These are phyloP conservation scores for Oreochromis mossambicus DNA, from an alignment of 2,797 vertebrate species.

Conservation along the genomic window DNA sequence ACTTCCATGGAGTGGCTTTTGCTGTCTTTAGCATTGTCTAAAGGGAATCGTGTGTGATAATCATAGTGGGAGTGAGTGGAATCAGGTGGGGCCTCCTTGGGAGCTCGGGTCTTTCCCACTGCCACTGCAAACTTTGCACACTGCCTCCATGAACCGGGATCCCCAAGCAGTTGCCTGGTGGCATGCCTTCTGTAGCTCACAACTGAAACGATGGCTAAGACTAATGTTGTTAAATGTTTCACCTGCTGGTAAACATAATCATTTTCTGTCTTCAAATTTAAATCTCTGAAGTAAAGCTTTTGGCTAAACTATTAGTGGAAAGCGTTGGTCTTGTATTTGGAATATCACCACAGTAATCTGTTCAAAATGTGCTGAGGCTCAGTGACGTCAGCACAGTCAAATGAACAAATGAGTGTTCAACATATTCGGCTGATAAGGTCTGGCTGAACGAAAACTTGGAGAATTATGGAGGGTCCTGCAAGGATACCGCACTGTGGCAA, in stretches of 20 bases:
- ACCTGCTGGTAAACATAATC: accelerated
- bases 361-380: neutral
- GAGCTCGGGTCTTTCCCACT: neutral
- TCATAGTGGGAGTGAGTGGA: neutral
- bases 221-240: neutral
- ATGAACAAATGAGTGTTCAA: neutral
- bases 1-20: neutral
- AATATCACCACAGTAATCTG: neutral
- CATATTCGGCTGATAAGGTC: accelerated
- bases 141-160: neutral
- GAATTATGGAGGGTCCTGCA: neutral
- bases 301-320: neutral
- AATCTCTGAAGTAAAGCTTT: accelerated
- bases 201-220: neutral
- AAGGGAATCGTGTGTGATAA: accelerated
- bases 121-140: neutral
- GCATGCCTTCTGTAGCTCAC: neutral
- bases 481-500: neutral
- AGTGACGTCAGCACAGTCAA: neutral
- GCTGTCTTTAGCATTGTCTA: neutral
- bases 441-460: neutral
- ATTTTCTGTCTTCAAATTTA: neutral
- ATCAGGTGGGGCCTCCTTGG: accelerated
- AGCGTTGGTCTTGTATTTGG: neutral
- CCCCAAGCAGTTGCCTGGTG: neutral